Conservation (phyloP, 2,888 invertebrate species). For the Cenopis cana region DNA sequence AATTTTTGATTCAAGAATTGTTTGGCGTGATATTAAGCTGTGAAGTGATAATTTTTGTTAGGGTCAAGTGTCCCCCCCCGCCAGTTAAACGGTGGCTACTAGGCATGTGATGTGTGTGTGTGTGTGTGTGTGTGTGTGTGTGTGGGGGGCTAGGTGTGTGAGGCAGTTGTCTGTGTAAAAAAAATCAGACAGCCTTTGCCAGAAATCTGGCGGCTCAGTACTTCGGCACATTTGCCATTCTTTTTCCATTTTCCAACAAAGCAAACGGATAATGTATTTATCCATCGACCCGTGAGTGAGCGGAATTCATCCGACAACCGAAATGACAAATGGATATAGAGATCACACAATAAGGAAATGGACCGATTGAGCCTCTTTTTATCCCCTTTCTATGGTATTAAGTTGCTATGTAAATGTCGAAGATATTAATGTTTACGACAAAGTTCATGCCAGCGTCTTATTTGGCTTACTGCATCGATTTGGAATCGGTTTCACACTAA, state of each 20-base stretch:
- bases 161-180: not conserved
- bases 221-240: slow-evolving; percentile 55
- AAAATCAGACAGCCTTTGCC: not conserved
- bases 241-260: slow-evolving; percentile 57
- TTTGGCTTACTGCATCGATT: not conserved
- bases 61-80: too few relatives aligned
- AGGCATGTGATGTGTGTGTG: too few relatives aligned
- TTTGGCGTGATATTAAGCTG: too few relatives aligned
- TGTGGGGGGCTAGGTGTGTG: not conserved
- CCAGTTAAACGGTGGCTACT: too few relatives aligned
- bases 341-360: slow-evolving; percentile 70
- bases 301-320: slow-evolving; percentile 48
- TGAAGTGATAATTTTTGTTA: too few relatives aligned
- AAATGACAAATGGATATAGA: slow-evolving; percentile 69
- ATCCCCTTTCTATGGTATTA: slow-evolving; percentile 39
- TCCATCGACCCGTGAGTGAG: slow-evolving; percentile 56
- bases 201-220: not conserved
- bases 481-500: not conserved
- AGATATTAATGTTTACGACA: slow-evolving; percentile 21
- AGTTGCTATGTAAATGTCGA: slow-evolving; percentile 37
- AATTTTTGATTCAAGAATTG: too few relatives aligned
- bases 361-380: slow-evolving; percentile 52
- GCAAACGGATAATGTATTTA: slow-evolving; percentile 64
- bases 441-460: not conserved
- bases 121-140: too few relatives aligned